phyloP scores from a whole-genome alignment of 2,797 vertebrate species.

The Orientallactaga sibirica region DNA sequence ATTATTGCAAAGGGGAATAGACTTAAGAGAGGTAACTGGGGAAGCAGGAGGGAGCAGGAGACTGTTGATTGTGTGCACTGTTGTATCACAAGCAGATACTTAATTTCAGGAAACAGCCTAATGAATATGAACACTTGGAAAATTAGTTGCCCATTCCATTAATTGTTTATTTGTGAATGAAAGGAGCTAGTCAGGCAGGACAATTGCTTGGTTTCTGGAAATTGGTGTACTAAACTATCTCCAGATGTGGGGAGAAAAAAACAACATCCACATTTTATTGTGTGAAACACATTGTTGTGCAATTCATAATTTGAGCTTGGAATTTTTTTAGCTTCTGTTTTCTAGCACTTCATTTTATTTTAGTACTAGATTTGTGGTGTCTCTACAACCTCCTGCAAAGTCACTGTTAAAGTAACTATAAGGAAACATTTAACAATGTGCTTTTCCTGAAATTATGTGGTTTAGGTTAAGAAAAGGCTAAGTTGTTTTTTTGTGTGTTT shows the following conservation, averaged over 20 bases:
- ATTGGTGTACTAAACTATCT: conserved; percentile 87
- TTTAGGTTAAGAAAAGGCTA: conserved; percentile 55
- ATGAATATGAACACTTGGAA: conserved; percentile 89
- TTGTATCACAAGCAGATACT: conserved; percentile 83
- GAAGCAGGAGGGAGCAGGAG: conserved; percentile 33
- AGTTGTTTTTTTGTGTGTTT: conserved; percentile 43
- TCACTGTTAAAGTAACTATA: conserved; percentile 74
- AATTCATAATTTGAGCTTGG: conserved; percentile 77
- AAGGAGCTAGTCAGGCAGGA: conserved; percentile 87
- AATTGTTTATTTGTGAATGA: conserved; percentile 90
- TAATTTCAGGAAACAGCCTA: conserved; percentile 89
- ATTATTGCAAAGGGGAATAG: conserved; percentile 41
- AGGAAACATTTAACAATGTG: conserved; percentile 67
- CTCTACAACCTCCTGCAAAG: conserved; percentile 64
- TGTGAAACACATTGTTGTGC: conserved; percentile 75
- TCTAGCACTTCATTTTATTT: conserved; percentile 76
- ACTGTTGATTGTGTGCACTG: conserved; percentile 74
- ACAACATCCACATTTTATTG: conserved; percentile 83
- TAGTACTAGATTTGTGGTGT: conserved; percentile 65
- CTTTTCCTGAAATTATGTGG: conserved; percentile 68
- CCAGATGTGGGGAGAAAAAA: conserved; percentile 88
- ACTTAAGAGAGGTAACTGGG: conserved; percentile 68
- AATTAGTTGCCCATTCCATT: conserved; percentile 90
- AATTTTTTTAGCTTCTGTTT: conserved; percentile 75
- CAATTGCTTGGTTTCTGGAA: conserved; percentile 88